Base-by-base conservation (phyloP, 2,113 vertebrate genomes). In the Lontra canadensis region DNA sequence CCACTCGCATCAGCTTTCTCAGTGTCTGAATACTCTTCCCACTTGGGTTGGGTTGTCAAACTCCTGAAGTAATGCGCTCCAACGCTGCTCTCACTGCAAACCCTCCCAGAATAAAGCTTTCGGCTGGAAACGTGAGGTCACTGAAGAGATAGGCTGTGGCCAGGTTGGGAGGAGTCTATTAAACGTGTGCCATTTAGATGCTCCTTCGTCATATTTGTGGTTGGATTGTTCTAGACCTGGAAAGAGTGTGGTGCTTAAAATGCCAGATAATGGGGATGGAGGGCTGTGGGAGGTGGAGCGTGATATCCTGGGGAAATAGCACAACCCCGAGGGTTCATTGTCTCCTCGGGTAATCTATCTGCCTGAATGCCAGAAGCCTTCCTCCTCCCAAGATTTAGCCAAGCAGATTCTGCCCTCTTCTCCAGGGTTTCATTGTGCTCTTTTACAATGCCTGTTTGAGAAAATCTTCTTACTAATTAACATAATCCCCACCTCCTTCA, bases 21-120 rank as follows among this genome's bases (percentile, higher is more conserved):
- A 63, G 93, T 97, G 89, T 97, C 85, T 84, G 80, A 89, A 89
- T 90, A 79, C 61, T 84, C 90, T 88, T 90, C 92, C 94, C 57
- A 94, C 94, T 80, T 82, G 83, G 90, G 49, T 44, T 81, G 63
- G 94, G 7, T 74, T 61, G n/a, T 96, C 80, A 52, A 31, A 89
- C 61, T 88, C 83, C 49, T 79, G 84, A 87, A 93, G 57, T 69
- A 73, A 89, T 78, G 39, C 39, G 34, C 96, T 65, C 69, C 25
- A 9, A 0, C 25, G 73, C 69, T 69, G 2, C 47, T 57, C 2
- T 15, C 47, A 39, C 65, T 79, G 91, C 91, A 82, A 74, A 74
- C 89, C 84, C 55, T 82, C 11, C 79, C 78, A 82, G n/a, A 20
- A 29, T 57, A 29, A 88, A 59, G 86, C 92, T 96, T 94, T 96